Percentiles rank a stretch among this genome's conserved stretches.
These are phyloP conservation scores for Drosophila barbarae DNA, from an alignment of 2,888 invertebrate species.

Conservation along the genomic window DNA sequence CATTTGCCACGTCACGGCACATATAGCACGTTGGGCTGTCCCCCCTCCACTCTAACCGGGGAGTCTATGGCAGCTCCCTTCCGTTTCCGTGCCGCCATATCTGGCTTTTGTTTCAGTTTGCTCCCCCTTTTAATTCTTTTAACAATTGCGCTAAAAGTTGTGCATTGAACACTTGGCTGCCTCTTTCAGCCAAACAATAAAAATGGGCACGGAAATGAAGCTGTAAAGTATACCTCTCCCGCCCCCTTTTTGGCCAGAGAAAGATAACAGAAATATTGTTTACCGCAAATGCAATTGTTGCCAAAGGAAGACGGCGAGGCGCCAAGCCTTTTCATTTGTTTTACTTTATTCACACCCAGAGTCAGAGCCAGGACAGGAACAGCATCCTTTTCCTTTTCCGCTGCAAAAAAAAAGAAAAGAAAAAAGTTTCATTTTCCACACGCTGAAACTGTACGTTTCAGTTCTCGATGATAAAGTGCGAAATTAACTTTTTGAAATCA, in stretches of 20 bases:
- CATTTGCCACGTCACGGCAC: slow-evolving; percentile 70
- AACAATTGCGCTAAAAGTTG: slow-evolving; percentile 71
- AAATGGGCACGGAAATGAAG: slow-evolving; percentile 60
- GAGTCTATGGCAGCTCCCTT: slow-evolving; percentile 43
- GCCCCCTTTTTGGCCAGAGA: slow-evolving; percentile 14
- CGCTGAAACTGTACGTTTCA: slow-evolving; percentile 41
- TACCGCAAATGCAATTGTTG: slow-evolving; percentile 73
- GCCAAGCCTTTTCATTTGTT: slow-evolving; percentile 62
- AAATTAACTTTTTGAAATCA: slow-evolving; percentile 73
- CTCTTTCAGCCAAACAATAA: slow-evolving; percentile 60
- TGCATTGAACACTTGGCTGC: slow-evolving; percentile 72
- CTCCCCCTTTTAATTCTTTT: slow-evolving; percentile 69
- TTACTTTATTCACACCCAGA: slow-evolving; percentile 68
- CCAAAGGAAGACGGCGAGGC: slow-evolving; percentile 55
- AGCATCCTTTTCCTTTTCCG: slow-evolving; percentile 72
- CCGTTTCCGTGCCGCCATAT: slow-evolving; percentile 50
- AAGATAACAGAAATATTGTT: slow-evolving; percentile 73
- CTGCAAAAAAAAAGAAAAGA: slow-evolving; percentile 64
- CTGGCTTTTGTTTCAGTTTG: slow-evolving; percentile 62
- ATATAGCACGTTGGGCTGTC: slow-evolving; percentile 59
- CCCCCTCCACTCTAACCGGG: slow-evolving; percentile 50
- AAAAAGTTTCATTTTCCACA: slow-evolving; percentile 69
- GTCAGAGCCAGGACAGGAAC: slow-evolving; percentile 50
- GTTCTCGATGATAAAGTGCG: slow-evolving; percentile 62
- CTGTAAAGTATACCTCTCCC: slow-evolving; percentile 59